Evolutionary conservation across 2,888 invertebrate genomes (phyloP).

Genomic region (Mythimna vitellina): DNA sequence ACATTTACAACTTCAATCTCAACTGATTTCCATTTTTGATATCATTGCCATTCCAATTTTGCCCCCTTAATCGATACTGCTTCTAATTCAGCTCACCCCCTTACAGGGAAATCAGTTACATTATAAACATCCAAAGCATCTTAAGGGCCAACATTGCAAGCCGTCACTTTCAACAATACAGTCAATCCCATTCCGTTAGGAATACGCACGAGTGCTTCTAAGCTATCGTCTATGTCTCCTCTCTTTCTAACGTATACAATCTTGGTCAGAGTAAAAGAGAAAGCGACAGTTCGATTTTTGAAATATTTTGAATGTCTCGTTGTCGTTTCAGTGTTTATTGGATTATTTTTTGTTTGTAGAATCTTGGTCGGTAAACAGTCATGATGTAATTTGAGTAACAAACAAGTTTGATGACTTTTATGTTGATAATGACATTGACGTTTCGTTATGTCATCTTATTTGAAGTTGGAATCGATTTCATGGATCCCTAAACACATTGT

Average conservation of each 20-base stretch:
- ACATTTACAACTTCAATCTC: neutral
- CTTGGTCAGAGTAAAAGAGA: slow-evolving; percentile 39
- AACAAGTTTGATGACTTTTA: slow-evolving; percentile 53
- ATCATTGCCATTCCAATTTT: neutral
- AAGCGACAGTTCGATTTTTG: slow-evolving; percentile 54
- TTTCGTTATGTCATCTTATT: slow-evolving; percentile 44
- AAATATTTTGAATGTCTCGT: slow-evolving; percentile 65
- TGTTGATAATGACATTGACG: slow-evolving; percentile 49
- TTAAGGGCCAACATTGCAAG: slow-evolving; percentile 53
- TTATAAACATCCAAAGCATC: slow-evolving; percentile 61
- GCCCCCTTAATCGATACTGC: slow-evolving; percentile 1
- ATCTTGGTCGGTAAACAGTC: slow-evolving; percentile 54
- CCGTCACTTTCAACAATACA: slow-evolving; percentile 63
- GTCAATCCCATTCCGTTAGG: slow-evolving; percentile 66
- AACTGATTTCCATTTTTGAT: neutral
- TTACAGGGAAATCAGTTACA: slow-evolving; percentile 51
- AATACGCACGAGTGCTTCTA: slow-evolving; percentile 75
- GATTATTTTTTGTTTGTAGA: slow-evolving; percentile 61
- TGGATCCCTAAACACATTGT: slow-evolving; percentile 15
- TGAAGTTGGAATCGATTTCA: slow-evolving; percentile 42
- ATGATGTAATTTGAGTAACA: slow-evolving; percentile 56
- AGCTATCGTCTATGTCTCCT: slow-evolving; percentile 44
- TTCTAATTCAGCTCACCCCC: slow-evolving; percentile 44
- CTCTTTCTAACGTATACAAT: slow-evolving; percentile 49
- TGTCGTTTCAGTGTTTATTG: slow-evolving; percentile 60